Evolutionary conservation across 2,797 vertebrate genomes (phyloP).

Genomic region (Molothrus ater): DNA sequence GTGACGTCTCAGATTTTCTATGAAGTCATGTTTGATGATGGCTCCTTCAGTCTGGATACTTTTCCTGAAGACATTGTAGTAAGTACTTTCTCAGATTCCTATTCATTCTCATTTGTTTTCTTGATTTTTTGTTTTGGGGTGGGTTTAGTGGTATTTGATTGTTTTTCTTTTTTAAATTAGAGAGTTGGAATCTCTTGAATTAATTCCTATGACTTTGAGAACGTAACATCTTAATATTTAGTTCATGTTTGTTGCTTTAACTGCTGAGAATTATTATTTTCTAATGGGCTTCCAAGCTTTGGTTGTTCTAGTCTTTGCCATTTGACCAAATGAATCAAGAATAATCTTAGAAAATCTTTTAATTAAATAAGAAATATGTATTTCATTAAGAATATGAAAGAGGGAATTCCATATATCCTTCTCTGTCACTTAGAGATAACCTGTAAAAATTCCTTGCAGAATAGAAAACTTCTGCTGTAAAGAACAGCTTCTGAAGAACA

Average conservation of each 20-base stretch:
- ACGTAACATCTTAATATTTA: slow-evolving; percentile 7
- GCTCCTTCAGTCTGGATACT: slow-evolving; percentile 94
- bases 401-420: slow-evolving; percentile 41
- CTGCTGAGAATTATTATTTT: slow-evolving; percentile 28
- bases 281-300: slow-evolving; percentile 9
- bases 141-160: neutral
- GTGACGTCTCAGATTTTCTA: slow-evolving; percentile 92
- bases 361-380: slow-evolving; percentile 64
- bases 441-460: slow-evolving; percentile 58
- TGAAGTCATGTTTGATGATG: slow-evolving; percentile 96
- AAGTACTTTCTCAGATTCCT: slow-evolving; percentile 65
- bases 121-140: neutral
- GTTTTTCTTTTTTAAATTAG: neutral
- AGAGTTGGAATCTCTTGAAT: neutral
- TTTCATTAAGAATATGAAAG: slow-evolving; percentile 51
- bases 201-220: slow-evolving; percentile 14
- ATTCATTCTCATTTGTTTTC: neutral
- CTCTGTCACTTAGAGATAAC: slow-evolving; percentile 39
- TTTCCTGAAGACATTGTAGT: slow-evolving; percentile 98
- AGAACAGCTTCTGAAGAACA: neutral
- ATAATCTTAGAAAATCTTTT: slow-evolving; percentile 49
- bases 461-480: slow-evolving; percentile 6
- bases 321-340: slow-evolving; percentile 49
- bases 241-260: slow-evolving; percentile 29
- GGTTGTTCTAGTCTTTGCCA: slow-evolving; percentile 39